Conservation (phyloP, 2,113 vertebrate genomes). For the Trochalopteron elliotii region DNA sequence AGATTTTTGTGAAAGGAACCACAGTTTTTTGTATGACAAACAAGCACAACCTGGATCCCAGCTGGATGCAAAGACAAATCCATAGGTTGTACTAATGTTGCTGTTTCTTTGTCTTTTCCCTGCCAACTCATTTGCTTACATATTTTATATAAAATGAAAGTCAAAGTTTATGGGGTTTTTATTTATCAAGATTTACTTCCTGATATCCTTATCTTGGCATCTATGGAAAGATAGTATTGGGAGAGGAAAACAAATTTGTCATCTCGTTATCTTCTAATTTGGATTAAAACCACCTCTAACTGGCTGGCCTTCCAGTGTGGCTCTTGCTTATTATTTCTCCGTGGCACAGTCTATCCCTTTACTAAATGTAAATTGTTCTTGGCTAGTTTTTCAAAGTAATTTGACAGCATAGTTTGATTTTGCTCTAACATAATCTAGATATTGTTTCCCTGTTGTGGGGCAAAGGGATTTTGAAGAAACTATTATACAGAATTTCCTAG, state of each 20-base stretch:
- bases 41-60: background rate
- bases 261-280: background rate
- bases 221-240: background rate
- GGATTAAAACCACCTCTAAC: background rate
- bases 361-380: constrained; percentile 27
- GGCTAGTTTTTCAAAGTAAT: constrained; percentile 32
- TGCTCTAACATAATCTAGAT: background rate
- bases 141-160: background rate
- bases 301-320: background rate
- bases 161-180: background rate
- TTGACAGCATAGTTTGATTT: constrained; percentile 37
- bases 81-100: background rate
- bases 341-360: background rate
- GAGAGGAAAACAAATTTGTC: background rate
- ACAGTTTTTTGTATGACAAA: background rate
- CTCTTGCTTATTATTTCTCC: background rate
- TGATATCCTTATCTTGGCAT: background rate
- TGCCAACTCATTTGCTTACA: background rate
- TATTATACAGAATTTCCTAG: background rate
- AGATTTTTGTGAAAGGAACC: background rate
- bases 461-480: background rate
- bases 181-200: background rate
- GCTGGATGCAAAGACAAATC: background rate
- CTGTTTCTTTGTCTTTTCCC: background rate
- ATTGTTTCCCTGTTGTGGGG: background rate